Base-by-base conservation (phyloP, 2,888 invertebrate species). In the Zygogramma bicolorata region DNA sequence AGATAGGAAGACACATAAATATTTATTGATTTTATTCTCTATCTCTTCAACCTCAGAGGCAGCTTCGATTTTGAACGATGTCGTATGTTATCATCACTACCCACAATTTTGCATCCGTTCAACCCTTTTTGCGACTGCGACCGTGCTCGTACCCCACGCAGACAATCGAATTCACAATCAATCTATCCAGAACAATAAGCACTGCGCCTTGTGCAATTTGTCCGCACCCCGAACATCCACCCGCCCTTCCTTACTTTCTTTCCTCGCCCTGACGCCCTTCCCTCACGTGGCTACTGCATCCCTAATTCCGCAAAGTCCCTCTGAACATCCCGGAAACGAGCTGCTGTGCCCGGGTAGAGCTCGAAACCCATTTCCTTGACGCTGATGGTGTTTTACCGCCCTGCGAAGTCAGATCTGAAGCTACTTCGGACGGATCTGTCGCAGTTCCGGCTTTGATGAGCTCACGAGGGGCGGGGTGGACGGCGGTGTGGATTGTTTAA, bases 291-390 rank as follows among this genome's bases (percentile, higher is more conserved):
- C 46, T 46, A 15, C 6, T 46, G 8, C 29, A 15, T 59, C 34
- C 15, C 29, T 18, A 38, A 15, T 20, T 40, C 62, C 46, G 18
- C 62, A 46, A 42, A 31, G 42, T 63, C 29, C n/a, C 46, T 42
- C 10, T 42, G 31, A 63, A 46, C 15, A 46, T 63, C 42, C 62
- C 40, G 62, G 62, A 63, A 63, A 27, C 62, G 62, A 63, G 62
- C 40, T 63, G 29, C 62, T 42, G n/a, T 63, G 40, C 62, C 62
- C 46, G 42, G 62, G 62, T 18, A 63, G 10, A 63, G 18, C 62
- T 25, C 62, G 46, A 40, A 27, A 46, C 27, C 22, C 13, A 22
- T 61, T 25, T 38, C 13, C 61, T 61, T n/a, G 38, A 15, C 15
- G 38, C 42, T 18, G 46, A 40, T 38, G 34, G 38, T 34, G 20